Percentiles rank a stretch among this genome's conserved stretches.
These are phyloP conservation scores for Antechinus flavipes DNA, from an alignment of 2,113 vertebrate species.

Conservation along the genomic window DNA sequence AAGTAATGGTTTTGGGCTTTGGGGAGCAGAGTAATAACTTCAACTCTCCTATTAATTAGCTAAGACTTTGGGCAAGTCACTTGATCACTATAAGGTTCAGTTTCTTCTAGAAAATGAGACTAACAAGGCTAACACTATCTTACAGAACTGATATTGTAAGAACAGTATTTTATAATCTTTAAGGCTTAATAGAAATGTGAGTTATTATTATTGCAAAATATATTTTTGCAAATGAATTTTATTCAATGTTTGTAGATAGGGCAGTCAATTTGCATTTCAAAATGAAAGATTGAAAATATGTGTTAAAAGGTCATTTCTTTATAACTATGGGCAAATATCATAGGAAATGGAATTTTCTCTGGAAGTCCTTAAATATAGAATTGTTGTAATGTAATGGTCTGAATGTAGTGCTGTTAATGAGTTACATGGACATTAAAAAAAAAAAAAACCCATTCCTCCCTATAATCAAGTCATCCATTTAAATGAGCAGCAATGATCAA, in stretches of 20 bases:
- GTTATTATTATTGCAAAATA: not conserved
- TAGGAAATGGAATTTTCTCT: not conserved
- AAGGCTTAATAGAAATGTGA: not conserved
- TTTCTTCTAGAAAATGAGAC: not conserved
- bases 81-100: not conserved
- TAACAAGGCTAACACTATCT: not conserved
- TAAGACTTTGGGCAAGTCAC: not conserved
- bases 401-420: not conserved
- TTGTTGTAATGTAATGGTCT: not conserved
- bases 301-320: not conserved
- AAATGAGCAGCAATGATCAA: constrained; percentile 15
- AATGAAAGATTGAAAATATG: constrained; percentile 20
- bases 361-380: constrained; percentile 19
- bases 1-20: not conserved
- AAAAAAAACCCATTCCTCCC: not conserved
- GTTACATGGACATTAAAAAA: not conserved
- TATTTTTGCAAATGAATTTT: not conserved
- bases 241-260: not conserved
- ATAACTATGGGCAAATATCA: not conserved
- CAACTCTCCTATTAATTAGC: not conserved
- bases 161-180: not conserved
- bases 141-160: not conserved
- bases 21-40: not conserved
- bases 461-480: constrained; percentile 4
- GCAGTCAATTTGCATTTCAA: constrained; percentile 19